phyloP scores from a whole-genome alignment of 2,888 invertebrate species.

The Strigamia maritima region DNA sequence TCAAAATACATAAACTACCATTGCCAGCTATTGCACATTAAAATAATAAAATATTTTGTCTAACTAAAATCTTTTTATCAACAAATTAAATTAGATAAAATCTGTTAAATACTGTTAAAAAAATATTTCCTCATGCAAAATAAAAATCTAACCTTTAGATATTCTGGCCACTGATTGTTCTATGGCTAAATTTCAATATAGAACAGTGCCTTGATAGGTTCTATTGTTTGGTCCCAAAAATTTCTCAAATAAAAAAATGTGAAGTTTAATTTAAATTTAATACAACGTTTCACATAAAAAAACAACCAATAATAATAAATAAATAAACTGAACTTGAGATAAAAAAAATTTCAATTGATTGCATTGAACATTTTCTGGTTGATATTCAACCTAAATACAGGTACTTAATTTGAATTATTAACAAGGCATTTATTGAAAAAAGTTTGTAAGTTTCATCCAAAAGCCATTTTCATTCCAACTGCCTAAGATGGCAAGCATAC shows the following conservation, averaged over 20 bases:
- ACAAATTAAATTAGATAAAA: neutral
- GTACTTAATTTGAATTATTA: neutral
- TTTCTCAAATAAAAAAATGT: neutral
- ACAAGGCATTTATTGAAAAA: neutral
- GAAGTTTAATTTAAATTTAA: neutral
- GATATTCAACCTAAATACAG: neutral
- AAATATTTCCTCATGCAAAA: neutral
- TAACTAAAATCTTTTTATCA: neutral
- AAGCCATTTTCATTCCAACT: slow-evolving; percentile 24
- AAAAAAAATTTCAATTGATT: neutral
- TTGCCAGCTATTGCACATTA: slow-evolving; percentile 21
- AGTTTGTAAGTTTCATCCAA: neutral
- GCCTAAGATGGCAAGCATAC: slow-evolving; percentile 26
- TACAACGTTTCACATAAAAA: neutral
- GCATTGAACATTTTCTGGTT: slow-evolving; percentile 7
- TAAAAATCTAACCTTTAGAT: neutral
- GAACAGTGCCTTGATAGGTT: neutral
- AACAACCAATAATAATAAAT: neutral
- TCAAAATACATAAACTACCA: neutral
- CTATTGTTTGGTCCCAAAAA: neutral
- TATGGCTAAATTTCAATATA: neutral
- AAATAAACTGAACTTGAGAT: neutral
- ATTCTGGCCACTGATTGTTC: neutral
- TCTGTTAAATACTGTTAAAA: neutral
- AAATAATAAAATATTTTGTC: slow-evolving; percentile 2